Evolutionary conservation across 2,888 invertebrate genomes (phyloP), one percentile per base, ranked within the genome.

Genomic region (Microctonus aethiopoides): DNA sequence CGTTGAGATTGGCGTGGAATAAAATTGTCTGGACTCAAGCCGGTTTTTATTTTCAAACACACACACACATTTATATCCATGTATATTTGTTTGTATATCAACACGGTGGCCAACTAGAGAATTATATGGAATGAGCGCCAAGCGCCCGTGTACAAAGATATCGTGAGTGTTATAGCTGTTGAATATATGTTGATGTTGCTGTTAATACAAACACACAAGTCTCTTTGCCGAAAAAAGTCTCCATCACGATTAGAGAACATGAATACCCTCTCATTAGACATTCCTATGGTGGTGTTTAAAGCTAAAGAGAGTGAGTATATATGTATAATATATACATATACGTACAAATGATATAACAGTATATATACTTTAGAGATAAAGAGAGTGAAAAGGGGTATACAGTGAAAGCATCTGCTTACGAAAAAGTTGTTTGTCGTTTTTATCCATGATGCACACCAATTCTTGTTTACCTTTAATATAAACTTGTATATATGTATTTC

Each of bases 211-310:
- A 51, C 59, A 54, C 64, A 60, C 36, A 62, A 52, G 52, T 57
- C 34, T 36, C 63, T 65, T 65, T 54, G 57, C 64, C 52, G 61
- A 71, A 74, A 74, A 74, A 67, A n/a, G 52, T 62, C 67, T 39
- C 66, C 36, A 68, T 67, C 72, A 54, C 61, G 74, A 72, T 72
- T 69, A 71, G 74, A 62, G 61, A 41, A 66, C 72, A 67, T 71
- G 69, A 72, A 73, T 69, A 69, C 71, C 63, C 64, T 32, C 71
- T 72, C 72, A 72, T 74, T 72, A 71, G 67, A 65, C 70, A 71
- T 71, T 71, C 67, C 68, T 32, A 52, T 68, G 56, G 54, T 68
- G 68, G 68, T 68, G 68, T 68, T 68, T 62, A 68, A 54, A 39
- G 62, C 36, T 52, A 61, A 51, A 61, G 11, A 16, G 24, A 60